These are phyloP conservation scores for Chaetorhynchus papuensis DNA, from an alignment of 2,113 vertebrate genomes.

Conservation along the genomic window DNA sequence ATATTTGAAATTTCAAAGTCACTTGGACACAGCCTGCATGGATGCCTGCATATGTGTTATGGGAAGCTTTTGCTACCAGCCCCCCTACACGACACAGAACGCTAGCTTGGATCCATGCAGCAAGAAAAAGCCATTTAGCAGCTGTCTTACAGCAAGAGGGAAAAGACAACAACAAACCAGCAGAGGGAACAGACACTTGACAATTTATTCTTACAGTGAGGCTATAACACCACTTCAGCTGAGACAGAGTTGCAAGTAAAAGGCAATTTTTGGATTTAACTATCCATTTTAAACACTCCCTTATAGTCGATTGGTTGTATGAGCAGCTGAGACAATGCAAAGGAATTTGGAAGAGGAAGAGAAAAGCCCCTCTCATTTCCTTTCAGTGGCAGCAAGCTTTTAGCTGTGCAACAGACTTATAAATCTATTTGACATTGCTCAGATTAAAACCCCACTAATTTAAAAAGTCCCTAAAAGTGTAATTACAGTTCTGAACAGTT, in stretches of 20 bases:
- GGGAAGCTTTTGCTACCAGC: not conserved
- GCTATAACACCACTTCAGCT: not conserved
- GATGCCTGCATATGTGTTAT: rapidly evolving
- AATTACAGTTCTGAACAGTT: not conserved
- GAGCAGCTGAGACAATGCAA: not conserved
- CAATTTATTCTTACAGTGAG: not conserved
- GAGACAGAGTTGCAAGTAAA: not conserved
- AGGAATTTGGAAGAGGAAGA: not conserved
- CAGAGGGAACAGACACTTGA: not conserved
- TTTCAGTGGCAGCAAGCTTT: not conserved
- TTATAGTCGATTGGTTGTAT: not conserved
- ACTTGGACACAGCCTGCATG: rapidly evolving
- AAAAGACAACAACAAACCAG: not conserved
- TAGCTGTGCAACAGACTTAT: not conserved
- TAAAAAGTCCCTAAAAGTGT: not conserved
- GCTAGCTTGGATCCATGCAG: not conserved
- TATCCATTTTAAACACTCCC: not conserved
- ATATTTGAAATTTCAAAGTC: not conserved
- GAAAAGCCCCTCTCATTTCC: not conserved
- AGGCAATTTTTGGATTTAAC: not conserved
- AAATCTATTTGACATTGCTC: not conserved
- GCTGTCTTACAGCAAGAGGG: not conserved
- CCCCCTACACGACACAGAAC: not conserved
- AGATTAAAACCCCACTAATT: not conserved
- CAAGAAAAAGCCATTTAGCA: not conserved